Conservation (phyloP, 2,888 invertebrate species). For the Trissoscelio sp. region DNA sequence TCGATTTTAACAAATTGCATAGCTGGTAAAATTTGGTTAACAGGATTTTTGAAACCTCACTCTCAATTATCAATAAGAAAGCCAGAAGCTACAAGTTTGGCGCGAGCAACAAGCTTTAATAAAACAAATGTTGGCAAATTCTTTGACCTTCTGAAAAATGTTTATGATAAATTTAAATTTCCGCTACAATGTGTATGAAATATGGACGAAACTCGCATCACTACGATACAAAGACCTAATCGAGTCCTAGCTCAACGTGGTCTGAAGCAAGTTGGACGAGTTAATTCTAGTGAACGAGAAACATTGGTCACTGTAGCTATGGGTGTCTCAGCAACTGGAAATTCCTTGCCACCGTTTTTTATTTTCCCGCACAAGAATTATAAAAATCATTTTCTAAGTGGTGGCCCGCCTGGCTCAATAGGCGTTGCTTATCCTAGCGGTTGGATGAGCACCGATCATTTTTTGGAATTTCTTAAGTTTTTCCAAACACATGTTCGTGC, state of each 20-base stretch:
- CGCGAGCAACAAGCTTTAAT: constrained; percentile 66
- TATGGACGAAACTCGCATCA: constrained; percentile 41
- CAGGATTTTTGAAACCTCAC: constrained; percentile 73
- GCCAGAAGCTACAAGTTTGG: constrained; percentile 75
- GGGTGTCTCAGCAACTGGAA: constrained; percentile 75
- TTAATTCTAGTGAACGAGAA: constrained; percentile 79
- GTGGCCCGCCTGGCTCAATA: constrained; percentile 72
- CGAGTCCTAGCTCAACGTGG: constrained; percentile 79
- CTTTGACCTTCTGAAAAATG: neutral
- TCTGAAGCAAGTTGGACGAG: constrained; percentile 77
- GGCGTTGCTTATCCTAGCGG: constrained; percentile 72
- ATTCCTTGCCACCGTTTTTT: constrained; percentile 77
- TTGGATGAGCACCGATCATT: constrained; percentile 73
- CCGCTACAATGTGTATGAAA: constrained; percentile 65
- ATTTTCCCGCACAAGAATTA: constrained; percentile 77
- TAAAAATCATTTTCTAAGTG: constrained; percentile 73
- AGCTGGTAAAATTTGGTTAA: constrained; percentile 77
- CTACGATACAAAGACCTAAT: constrained; percentile 78
- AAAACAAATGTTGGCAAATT: constrained; percentile 27
- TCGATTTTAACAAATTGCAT: no score
- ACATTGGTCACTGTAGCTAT: constrained; percentile 75
- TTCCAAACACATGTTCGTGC: constrained; percentile 64
- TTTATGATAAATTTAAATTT: constrained; percentile 13
- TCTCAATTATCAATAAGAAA: constrained; percentile 71
- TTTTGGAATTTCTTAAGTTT: constrained; percentile 66